Evolutionary conservation across 2,797 vertebrate genomes (phyloP).

Genomic region (Apogon talboti): DNA sequence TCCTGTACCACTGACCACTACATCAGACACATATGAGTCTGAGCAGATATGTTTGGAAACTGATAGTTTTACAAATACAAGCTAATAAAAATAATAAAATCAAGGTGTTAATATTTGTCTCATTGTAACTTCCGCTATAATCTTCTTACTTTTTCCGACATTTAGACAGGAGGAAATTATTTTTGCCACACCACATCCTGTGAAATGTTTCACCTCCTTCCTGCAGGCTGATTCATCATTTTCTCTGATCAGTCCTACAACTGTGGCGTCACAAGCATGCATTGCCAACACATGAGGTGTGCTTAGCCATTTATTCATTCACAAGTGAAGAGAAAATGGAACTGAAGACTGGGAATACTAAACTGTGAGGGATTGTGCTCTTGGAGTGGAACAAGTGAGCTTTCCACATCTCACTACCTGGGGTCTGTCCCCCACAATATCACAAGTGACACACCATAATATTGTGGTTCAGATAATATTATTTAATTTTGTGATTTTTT

Average conservation of each 20-base stretch:
- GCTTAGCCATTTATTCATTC: conserved; percentile 24
- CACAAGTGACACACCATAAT: neutral
- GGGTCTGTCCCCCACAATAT: conserved; percentile 3
- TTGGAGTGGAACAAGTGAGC: conserved; percentile 21
- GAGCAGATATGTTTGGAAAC: too few species aligned
- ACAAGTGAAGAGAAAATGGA: conserved; percentile 8
- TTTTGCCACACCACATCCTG: neutral
- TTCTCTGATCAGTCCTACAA: conserved; percentile 15
- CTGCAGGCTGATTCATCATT: conserved; percentile 5
- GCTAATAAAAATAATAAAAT: too few species aligned
- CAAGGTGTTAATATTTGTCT: neutral
- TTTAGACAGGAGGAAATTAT: neutral
- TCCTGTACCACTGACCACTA: too few species aligned
- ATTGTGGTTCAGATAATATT: too few species aligned
- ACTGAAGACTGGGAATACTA: conserved; percentile 10
- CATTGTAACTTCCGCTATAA: neutral
- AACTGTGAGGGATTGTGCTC: conserved; percentile 11
- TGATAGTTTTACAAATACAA: too few species aligned
- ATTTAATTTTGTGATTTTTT: too few species aligned
- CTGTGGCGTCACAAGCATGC: neutral
- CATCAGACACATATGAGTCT: too few species aligned
- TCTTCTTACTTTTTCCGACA: neutral
- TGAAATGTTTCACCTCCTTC: neutral
- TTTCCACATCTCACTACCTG: conserved; percentile 17
- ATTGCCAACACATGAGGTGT: conserved; percentile 2